Evolutionary conservation across 92 coral and sea anemone species (phyloP).

Genomic region (Porites rus): DNA sequence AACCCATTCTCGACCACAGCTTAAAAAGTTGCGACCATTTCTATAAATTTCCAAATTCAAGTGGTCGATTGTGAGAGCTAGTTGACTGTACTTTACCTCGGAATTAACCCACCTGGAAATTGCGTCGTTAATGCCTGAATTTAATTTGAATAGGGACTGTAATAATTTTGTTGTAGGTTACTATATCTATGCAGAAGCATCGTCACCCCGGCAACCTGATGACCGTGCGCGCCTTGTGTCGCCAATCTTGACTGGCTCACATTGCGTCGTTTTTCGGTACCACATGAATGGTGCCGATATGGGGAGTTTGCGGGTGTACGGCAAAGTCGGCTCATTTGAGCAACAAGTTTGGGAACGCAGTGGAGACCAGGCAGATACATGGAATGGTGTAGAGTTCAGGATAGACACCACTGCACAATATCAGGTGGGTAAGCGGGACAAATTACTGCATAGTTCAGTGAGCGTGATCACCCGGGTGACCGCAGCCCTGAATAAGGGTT

Average conservation of each 20-base stretch:
- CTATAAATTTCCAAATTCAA: no score
- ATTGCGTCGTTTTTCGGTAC: constrained; percentile 27
- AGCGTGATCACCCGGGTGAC: neutral
- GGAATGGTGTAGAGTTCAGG: constrained; percentile 15
- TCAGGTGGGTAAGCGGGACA: neutral
- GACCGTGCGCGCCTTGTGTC: constrained; percentile 37
- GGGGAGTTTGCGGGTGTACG: constrained; percentile 33
- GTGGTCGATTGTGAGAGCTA: no score
- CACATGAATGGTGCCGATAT: constrained; percentile 42
- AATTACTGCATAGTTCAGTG: neutral
- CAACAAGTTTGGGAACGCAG: constrained; percentile 3
- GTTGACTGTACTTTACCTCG: no score
- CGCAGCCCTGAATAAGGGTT: no score
- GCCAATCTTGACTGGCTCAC: constrained; percentile 24
- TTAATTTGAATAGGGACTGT: no score
- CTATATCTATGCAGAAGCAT: constrained; percentile 48
- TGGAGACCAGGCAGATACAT: constrained; percentile 24
- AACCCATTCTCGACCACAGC: no score
- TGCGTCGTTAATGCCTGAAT: no score
- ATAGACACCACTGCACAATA: constrained; percentile 26
- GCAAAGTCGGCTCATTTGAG: constrained; percentile 11
- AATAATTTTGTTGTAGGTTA: constrained; percentile 10
- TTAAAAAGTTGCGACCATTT: no score
- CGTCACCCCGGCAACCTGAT: constrained; percentile 27
- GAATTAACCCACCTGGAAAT: no score